Conservation (phyloP, 92 coral and sea anemone genomes). For the Anthopleura xanthogrammica region DNA sequence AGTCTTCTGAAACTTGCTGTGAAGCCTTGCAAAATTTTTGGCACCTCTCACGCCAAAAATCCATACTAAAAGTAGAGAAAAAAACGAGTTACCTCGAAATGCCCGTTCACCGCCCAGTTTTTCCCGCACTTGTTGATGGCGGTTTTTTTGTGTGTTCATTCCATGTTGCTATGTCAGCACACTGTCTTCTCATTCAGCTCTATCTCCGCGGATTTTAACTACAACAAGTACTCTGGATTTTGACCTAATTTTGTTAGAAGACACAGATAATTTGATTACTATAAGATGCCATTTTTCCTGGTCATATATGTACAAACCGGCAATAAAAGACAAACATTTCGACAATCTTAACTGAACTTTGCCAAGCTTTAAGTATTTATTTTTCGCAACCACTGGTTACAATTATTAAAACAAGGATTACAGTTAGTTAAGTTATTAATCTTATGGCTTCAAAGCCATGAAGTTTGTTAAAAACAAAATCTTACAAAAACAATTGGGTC, state of each 20-base stretch:
- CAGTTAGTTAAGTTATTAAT: background rate
- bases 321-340: too few species aligned
- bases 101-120: background rate
- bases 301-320: too few species aligned
- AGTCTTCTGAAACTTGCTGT: too few species aligned
- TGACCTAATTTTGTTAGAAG: background rate
- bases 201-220: background rate
- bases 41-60: too few species aligned
- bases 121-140: background rate
- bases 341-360: too few species aligned
- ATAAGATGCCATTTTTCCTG: too few species aligned
- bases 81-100: background rate
- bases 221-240: background rate
- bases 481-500: background rate
- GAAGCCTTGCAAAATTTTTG: too few species aligned
- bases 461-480: background rate
- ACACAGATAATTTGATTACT: too few species aligned
- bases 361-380: background rate
- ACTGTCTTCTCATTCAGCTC: background rate
- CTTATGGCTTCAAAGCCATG: background rate
- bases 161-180: background rate
- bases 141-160: background rate
- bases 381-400: background rate
- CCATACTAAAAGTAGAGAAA: background rate
- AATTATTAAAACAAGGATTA: background rate